phyloP scores from a whole-genome alignment of 2,797 vertebrate genomes.

The Sphenodon punctatus region DNA sequence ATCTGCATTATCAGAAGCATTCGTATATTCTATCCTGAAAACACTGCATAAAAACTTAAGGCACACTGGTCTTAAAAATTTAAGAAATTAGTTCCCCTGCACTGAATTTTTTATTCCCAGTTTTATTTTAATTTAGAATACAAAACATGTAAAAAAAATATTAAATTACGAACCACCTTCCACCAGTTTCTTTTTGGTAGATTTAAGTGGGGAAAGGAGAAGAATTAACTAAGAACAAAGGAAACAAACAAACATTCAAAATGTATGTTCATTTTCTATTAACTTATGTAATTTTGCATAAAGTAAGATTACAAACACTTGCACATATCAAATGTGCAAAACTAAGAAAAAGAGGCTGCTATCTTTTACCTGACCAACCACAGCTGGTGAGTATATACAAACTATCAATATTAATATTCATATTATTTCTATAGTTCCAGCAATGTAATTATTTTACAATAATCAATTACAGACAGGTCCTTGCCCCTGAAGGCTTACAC shows the following conservation, averaged over 20 bases:
- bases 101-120: not conserved
- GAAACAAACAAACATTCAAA: conserved; percentile 21
- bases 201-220: conserved; percentile 13
- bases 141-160: conserved; percentile 20
- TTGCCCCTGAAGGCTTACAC: no score
- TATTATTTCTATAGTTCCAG: no score
- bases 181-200: conserved; percentile 6
- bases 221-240: conserved; percentile 41
- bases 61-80: no score
- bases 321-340: no score
- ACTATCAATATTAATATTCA: no score
- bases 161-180: conserved; percentile 24
- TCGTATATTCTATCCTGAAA: not conserved
- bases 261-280: conserved; percentile 25
- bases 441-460: no score
- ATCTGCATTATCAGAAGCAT: fast-evolving
- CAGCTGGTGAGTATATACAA: no score
- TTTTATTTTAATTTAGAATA: conserved; percentile 6
- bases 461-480: no score
- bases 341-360: no score
- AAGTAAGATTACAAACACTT: not conserved
- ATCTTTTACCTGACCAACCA: no score
- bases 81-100: no score
- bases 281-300: conserved; percentile 49
- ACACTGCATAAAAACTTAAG: not conserved